A percentile compares a stretch with the other conserved stretches of the same genome.
Conservation (phyloP, 2,113 vertebrate genomes). For the Anarhynchus alexandrinus region DNA sequence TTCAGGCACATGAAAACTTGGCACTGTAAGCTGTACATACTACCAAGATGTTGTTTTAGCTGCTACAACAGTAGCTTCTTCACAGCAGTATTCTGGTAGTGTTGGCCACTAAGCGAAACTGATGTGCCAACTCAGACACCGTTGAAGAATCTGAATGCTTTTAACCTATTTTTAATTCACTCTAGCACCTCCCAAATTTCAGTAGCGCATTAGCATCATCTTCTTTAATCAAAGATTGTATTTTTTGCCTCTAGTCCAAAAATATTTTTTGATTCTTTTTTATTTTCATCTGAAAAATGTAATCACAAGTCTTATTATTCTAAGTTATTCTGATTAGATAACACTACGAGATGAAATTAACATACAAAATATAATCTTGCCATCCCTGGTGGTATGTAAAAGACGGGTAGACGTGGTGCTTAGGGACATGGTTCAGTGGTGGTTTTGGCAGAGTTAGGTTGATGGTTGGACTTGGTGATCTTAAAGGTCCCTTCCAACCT, state of each 20-base stretch:
- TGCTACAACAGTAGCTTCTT: background rate
- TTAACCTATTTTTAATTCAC: slow-evolving; percentile 44
- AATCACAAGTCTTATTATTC: slow-evolving; percentile 18
- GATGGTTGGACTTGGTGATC: too few relatives aligned
- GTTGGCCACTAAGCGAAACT: background rate
- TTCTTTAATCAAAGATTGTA: slow-evolving; percentile 36
- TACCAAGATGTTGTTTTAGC: background rate
- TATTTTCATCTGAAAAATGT: slow-evolving; percentile 41
- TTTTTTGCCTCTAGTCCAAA: slow-evolving; percentile 31
- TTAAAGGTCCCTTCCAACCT: too few relatives aligned
- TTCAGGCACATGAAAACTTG: background rate
- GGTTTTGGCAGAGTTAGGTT: too few relatives aligned
- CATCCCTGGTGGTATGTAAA: too few relatives aligned
- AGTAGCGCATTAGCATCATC: slow-evolving; percentile 1
- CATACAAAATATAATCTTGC: background rate
- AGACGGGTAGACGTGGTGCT: too few relatives aligned
- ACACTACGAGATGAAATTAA: slow-evolving; percentile 23
- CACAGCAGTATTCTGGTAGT: background rate
- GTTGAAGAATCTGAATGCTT: background rate
- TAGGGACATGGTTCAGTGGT: too few relatives aligned
- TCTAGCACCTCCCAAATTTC: background rate
- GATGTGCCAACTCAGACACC: background rate
- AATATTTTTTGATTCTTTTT: slow-evolving; percentile 2
- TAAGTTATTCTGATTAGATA: slow-evolving; percentile 17
- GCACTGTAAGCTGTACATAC: background rate